These are phyloP conservation scores for Stenurella melanura DNA, from an alignment of 2,888 invertebrate genomes.

Conservation along the genomic window DNA sequence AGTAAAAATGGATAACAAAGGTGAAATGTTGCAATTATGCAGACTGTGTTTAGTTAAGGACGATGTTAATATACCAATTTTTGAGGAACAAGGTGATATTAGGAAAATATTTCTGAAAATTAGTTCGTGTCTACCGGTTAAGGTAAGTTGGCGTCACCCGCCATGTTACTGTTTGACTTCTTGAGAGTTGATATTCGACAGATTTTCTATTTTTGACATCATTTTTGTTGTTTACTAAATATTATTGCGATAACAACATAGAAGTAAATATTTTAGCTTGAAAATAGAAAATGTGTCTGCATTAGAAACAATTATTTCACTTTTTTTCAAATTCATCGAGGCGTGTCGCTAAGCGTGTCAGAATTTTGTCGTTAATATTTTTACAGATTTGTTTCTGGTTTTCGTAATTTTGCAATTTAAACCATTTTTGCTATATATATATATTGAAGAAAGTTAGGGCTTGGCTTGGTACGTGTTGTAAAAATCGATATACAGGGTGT, in stretches of 20 bases:
- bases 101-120: constrained; percentile 81
- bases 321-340: neutral
- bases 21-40: constrained; percentile 71
- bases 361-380: neutral
- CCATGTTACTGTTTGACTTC: constrained; percentile 64
- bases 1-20: constrained; percentile 69
- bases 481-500: constrained; percentile 63
- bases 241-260: constrained; percentile 11
- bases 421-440: neutral
- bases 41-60: constrained; percentile 73
- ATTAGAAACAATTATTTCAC: neutral
- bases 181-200: constrained; percentile 64
- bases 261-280: neutral
- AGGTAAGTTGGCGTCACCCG: constrained; percentile 76
- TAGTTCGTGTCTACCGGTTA: constrained; percentile 83
- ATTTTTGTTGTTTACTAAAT: constrained; percentile 49
- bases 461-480: constrained; percentile 36
- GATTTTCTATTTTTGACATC: constrained; percentile 54
- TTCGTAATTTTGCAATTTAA: neutral
- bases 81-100: constrained; percentile 80
- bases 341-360: neutral
- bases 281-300: neutral
- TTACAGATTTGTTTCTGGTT: neutral
- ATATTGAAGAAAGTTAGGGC: constrained; percentile 3
- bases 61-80: constrained; percentile 80